Conservation (phyloP, 2,113 vertebrate species). For the Maccullochella peelii region DNA sequence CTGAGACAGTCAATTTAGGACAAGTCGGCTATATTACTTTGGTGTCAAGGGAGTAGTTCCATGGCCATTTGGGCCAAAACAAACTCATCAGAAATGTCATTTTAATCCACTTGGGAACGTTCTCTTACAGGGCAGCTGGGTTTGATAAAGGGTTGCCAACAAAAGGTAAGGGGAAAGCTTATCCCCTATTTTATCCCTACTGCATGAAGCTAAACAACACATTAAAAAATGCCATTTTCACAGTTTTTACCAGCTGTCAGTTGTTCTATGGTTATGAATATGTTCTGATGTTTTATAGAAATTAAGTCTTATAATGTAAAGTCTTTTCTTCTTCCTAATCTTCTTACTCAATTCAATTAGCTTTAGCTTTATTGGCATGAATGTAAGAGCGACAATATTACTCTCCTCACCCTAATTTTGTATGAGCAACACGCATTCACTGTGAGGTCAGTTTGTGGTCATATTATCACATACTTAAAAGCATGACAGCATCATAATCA, state of each 20-base stretch:
- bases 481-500: background rate
- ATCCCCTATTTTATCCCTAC: background rate
- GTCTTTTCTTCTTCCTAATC: background rate
- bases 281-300: background rate
- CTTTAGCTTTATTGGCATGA: no score
- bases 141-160: constrained; percentile 25
- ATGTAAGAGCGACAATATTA: no score
- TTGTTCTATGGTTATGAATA: background rate
- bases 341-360: no score
- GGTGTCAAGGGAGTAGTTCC: constrained; percentile 35
- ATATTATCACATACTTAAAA: background rate
- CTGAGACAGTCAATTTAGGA: constrained; percentile 29
- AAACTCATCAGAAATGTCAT: constrained; percentile 38
- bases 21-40: constrained; percentile 37
- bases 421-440: background rate
- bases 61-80: constrained; percentile 16
- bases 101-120: constrained; percentile 46
- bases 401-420: background rate
- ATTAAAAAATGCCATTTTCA: background rate
- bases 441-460: background rate
- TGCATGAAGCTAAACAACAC: constrained; percentile 20
- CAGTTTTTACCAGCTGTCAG: background rate
- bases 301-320: background rate
- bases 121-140: constrained; percentile 12
- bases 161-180: constrained; percentile 9